Evolutionary conservation across 2,113 vertebrate genomes (phyloP).

Genomic region (Promerops cafer): DNA sequence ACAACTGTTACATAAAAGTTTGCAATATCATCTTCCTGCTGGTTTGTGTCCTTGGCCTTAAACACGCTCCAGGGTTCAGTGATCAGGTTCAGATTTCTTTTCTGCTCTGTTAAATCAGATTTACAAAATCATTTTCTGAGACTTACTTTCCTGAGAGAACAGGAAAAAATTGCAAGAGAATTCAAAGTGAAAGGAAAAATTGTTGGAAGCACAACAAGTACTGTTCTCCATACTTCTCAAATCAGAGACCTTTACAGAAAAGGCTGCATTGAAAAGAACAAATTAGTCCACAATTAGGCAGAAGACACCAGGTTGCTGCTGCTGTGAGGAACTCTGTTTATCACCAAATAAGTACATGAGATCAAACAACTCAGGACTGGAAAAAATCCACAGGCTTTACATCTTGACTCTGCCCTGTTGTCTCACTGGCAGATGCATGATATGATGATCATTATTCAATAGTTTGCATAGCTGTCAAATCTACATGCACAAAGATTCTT

Average conservation of each 20-base stretch:
- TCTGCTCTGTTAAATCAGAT: neutral
- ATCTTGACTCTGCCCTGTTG: neutral
- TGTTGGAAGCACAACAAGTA: neutral
- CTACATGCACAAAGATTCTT: neutral
- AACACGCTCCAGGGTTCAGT: neutral
- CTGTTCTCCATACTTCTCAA: neutral
- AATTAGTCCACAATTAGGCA: neutral
- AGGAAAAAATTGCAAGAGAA: neutral
- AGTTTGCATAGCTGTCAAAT: conserved; percentile 16
- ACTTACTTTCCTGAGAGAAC: neutral
- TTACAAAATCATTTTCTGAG: neutral
- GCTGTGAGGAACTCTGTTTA: neutral
- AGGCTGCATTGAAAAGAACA: neutral
- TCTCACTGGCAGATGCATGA: neutral
- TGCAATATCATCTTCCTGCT: neutral
- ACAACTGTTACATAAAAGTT: neutral
- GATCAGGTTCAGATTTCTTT: neutral
- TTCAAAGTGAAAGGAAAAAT: neutral
- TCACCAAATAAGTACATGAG: neutral
- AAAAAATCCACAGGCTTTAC: conserved; percentile 1
- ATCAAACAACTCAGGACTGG: neutral
- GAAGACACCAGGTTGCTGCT: neutral
- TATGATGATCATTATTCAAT: neutral
- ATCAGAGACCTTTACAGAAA: neutral
- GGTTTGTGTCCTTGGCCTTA: neutral